Base-by-base conservation (phyloP, 2,113 vertebrate genomes). In the Ardeotis arabs region DNA sequence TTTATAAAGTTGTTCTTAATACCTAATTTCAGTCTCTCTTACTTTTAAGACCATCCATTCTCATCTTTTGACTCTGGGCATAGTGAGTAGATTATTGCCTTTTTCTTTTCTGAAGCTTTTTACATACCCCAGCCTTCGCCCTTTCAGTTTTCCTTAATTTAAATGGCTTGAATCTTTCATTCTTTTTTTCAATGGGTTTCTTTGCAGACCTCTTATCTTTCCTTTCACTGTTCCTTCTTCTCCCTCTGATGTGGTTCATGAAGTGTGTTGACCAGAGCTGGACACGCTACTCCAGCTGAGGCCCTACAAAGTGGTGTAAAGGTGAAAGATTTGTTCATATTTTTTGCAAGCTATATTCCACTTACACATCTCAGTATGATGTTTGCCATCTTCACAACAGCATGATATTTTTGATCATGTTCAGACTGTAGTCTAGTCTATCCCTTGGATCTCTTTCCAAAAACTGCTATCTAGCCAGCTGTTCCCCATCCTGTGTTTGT, bases 371-470 rank as follows among this genome's bases (percentile, higher is more conserved):
- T 93, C 80, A 63, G 60, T 88, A 50, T 80, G 83, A 88, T 86
- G 66, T 87, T 92, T 89, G 56, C 79, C 59, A 72, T 93, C 91
- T 90, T 95, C 84, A 77, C n/a, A 95, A 87, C 68, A 89, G 76
- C 50, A 33, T 77, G 90, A 52, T 81, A 89, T 92, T 92, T 95
- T 92, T 95, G 59, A 86, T 95, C 72, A 77, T 33, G 33, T 86
- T 92, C 89, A 80, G 75, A 59, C 41, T 58, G n/a, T 62, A 92
- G 68, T 80, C 67, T 88, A 50, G 60, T 91, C 67, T 92, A 74
- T 73, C 41, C 60, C 28, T 92, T 84, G 68, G 76, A 93, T 86
- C 47, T 80, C 37, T 86, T 92, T 95, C 76, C 93, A 95, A 67
- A 81, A 79, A 45, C 75, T 72, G 37, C n/a, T 90, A 44, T 70